phyloP scores from a whole-genome alignment of 2,888 invertebrate genomes.

The Ectobius pallidus region DNA sequence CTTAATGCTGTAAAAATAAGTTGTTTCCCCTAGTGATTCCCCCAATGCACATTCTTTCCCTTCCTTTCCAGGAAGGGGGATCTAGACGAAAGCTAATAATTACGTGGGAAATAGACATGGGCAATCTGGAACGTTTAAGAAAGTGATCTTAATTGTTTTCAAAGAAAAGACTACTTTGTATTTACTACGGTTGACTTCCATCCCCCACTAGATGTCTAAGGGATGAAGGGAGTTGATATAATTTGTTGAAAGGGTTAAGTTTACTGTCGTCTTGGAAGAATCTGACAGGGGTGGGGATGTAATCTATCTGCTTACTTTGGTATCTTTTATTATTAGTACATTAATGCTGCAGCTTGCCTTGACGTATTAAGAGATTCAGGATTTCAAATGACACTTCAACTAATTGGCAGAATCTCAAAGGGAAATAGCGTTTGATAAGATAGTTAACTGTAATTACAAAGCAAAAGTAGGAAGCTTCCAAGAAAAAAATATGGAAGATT shows the following conservation, averaged over 20 bases:
- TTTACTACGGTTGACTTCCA: not conserved
- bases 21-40: not conserved
- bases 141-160: constrained; percentile 10
- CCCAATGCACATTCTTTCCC: not conserved
- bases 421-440: no score
- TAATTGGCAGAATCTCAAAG: not conserved
- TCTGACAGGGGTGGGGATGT: no score
- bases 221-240: constrained; percentile 7
- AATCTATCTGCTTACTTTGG: no score
- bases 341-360: not conserved
- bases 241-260: not conserved
- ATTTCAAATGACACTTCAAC: not conserved
- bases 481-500: no score
- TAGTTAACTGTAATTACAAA: no score
- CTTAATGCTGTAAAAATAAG: no score
- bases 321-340: not conserved
- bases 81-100: not conserved
- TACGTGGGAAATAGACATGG: not conserved
- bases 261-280: not conserved
- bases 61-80: not conserved
- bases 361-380: not conserved
- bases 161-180: not conserved
- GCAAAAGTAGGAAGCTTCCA: no score
- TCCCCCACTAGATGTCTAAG: not conserved
- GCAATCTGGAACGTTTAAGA: not conserved